These are phyloP conservation scores for Porites divaricata DNA, from an alignment of 92 coral and sea anemone species.

Conservation along the genomic window DNA sequence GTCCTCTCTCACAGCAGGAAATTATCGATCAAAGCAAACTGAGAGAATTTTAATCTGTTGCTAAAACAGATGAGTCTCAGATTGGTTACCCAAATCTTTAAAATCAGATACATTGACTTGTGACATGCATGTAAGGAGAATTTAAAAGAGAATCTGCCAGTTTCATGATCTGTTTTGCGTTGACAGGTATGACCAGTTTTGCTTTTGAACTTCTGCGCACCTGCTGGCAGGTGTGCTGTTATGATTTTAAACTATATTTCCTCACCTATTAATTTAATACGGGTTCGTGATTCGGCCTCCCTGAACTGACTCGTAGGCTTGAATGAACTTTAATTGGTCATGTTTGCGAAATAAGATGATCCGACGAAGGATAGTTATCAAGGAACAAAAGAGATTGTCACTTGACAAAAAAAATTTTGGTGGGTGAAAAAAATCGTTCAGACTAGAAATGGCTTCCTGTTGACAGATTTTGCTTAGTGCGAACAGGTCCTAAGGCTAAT, in stretches of 20 bases:
- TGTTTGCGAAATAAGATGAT: too few relatives aligned
- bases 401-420: too few relatives aligned
- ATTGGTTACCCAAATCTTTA: background rate
- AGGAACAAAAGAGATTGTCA: too few relatives aligned
- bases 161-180: background rate
- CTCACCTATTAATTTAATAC: background rate
- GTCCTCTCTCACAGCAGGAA: background rate
- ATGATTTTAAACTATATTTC: background rate
- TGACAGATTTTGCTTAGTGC: too few relatives aligned
- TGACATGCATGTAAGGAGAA: background rate
- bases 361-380: too few relatives aligned
- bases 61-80: background rate
- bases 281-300: too few relatives aligned
- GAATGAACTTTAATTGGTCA: too few relatives aligned
- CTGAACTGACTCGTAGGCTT: too few relatives aligned
- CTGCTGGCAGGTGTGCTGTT: background rate
- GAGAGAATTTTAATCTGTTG: background rate
- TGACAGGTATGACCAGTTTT: slow-evolving; percentile 22
- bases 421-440: too few relatives aligned
- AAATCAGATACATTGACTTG: background rate
- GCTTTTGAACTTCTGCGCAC: background rate
- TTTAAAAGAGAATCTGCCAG: background rate
- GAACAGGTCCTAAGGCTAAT: too few relatives aligned
- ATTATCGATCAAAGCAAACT: background rate
- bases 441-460: too few relatives aligned